These are phyloP conservation scores for Astyanax mexicanus DNA, from an alignment of 2,797 vertebrate genomes.

Conservation along the genomic window DNA sequence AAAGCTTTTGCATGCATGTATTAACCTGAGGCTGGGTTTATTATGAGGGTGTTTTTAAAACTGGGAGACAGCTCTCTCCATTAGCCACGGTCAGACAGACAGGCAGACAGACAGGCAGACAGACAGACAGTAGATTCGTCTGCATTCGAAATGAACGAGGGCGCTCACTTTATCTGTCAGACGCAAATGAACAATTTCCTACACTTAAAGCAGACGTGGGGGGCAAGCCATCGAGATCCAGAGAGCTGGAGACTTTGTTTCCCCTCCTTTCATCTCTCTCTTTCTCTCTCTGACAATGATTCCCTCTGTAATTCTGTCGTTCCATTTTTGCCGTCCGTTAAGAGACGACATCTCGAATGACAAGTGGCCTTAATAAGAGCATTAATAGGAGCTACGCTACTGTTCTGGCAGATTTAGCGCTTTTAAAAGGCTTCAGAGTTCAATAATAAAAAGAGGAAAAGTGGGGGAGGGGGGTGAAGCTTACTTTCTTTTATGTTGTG, in stretches of 20 bases:
- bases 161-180: constrained; percentile 23
- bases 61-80: constrained; percentile 30
- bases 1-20: constrained; percentile 33
- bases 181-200: constrained; percentile 42
- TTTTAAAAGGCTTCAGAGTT: background rate
- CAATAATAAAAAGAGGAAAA: background rate
- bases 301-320: background rate
- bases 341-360: background rate
- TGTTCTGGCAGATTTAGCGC: background rate
- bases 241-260: background rate
- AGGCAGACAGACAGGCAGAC: constrained; percentile 1
- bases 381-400: too few relatives aligned
- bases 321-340: constrained; percentile 16
- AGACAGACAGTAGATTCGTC: constrained; percentile 22
- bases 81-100: background rate
- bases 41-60: constrained; percentile 53
- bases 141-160: constrained; percentile 8
- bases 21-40: constrained; percentile 32
- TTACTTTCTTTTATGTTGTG: background rate
- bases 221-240: background rate
- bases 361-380: constrained; percentile 6
- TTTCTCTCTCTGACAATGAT: background rate
- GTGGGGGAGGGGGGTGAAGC: background rate
- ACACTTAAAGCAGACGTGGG: constrained; percentile 9
- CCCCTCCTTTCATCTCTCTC: background rate